These are phyloP conservation scores for Calosoma granatense DNA, from an alignment of 1,140 invertebrate genomes.

Conservation along the genomic window DNA sequence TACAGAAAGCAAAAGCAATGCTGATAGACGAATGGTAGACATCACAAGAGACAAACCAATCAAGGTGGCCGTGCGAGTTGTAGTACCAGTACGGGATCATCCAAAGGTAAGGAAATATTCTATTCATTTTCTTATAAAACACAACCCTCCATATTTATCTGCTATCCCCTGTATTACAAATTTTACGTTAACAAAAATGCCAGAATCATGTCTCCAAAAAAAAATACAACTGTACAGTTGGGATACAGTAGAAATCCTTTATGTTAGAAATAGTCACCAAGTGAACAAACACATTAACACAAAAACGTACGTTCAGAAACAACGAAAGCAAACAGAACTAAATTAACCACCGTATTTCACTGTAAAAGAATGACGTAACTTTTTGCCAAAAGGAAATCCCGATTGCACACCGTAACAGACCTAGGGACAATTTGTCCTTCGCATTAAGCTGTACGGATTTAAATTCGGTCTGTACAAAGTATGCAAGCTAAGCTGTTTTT, in stretches of 20 bases:
- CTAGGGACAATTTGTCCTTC: neutral
- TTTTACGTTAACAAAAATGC: neutral
- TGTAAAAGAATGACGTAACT: too few species aligned
- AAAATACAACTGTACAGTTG: too few species aligned
- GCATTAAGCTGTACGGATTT: slow-evolving; percentile 1
- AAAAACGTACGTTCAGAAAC: too few species aligned
- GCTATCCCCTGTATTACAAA: neutral
- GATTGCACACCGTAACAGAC: too few species aligned
- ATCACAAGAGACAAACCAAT: slow-evolving; percentile 79
- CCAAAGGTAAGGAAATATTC: slow-evolving; percentile 61
- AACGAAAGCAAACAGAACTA: too few species aligned
- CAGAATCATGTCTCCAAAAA: neutral
- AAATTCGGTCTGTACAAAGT: neutral
- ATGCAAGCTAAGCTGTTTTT: neutral
- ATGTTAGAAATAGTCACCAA: too few species aligned
- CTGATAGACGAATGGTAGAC: slow-evolving; percentile 56
- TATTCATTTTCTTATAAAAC: slow-evolving; percentile 3
- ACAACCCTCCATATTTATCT: neutral
- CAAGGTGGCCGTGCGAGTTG: slow-evolving; percentile 68
- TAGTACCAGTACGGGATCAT: slow-evolving; percentile 79
- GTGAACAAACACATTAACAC: too few species aligned
- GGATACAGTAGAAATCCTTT: too few species aligned
- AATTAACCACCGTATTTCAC: too few species aligned
- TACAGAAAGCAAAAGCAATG: slow-evolving; percentile 19
- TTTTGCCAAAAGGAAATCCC: too few species aligned